Evolutionary conservation across 2,113 vertebrate species (phyloP), one percentile per base, ranked within the genome.

Genomic region (Passer domesticus): DNA sequence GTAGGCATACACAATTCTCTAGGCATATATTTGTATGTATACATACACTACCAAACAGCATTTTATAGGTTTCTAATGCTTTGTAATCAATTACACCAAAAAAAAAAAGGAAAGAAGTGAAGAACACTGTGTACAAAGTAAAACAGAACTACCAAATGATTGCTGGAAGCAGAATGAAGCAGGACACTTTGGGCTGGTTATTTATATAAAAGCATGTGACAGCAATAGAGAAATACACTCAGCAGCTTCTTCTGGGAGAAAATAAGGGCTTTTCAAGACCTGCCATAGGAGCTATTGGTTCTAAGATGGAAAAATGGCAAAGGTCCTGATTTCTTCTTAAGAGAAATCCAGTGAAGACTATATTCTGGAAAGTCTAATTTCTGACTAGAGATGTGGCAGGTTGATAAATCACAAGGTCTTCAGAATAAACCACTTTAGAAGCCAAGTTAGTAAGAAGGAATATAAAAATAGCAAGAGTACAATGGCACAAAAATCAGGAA

Each of bases 381-480:
- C 56, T 66, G 18, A 39, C 35, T 50, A 50, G 39, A 72, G 25
- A 55, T 63, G 20, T 46, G 30, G 43, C 1, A 1, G 25, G 49
- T 12, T 68, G 79, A 68, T 52, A 92, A 90, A 87, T 41, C 33
- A 62, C 46, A 80, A 80, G 7, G 13, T 81, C 68, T 83, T 83
- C 37, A 68, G 73, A 90, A 79, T 62, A 90, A 88, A 75, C 60
- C 33, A 53, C n/a, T 83, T 53, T 9, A 44, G 30, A 87, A 83
- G 30, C 83, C 78, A 82, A 78, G n/a, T 59, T 21, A 27, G 2
- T 70, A 62, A 67, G 27, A 4, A 58, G 11, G 30, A 88, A 92
- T 56, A 79, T 11, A 85, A 92, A 86, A 88, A 70, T 18, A 88
- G 27, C 70, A 92, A 72, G 10, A 70, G 35, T 22, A 67, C 18